A percentile compares a stretch with the other conserved stretches of the same genome.
phyloP scores from a whole-genome alignment of 2,888 invertebrate genomes.

The Mythimna albipuncta region DNA sequence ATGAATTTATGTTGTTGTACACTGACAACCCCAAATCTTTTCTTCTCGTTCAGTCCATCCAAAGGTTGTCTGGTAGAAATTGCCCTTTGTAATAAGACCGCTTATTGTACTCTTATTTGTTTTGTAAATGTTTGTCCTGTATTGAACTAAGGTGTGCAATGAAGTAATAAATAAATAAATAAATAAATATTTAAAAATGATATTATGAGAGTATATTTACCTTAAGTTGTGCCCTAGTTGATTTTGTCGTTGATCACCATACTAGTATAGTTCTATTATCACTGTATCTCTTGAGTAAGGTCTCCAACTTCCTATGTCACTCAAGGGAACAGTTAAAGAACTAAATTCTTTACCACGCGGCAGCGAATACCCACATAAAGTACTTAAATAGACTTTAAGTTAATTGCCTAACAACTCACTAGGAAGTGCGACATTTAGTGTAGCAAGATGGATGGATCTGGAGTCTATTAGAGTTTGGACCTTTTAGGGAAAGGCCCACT shows the following conservation, averaged over 20 bases:
- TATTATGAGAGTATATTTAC: too few species aligned
- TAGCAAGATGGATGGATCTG: conserved; percentile 22
- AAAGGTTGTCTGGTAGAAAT: too few species aligned
- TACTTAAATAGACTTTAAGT: conserved; percentile 38
- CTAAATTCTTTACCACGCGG: conserved; percentile 36
- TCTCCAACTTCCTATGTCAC: conserved; percentile 5
- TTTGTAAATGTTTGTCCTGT: too few species aligned
- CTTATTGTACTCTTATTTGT: too few species aligned
- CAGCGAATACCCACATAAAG: conserved; percentile 24
- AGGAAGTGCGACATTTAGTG: conserved; percentile 30
- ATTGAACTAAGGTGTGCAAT: too few species aligned
- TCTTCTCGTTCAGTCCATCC: too few species aligned
- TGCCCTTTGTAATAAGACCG: too few species aligned
- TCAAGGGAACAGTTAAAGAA: conserved; percentile 22
- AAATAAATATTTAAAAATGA: too few species aligned
- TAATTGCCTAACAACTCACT: conserved; percentile 42
- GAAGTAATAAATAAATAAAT: too few species aligned
- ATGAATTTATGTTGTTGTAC: too few species aligned
- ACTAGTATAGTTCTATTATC: neutral
- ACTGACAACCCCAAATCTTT: too few species aligned
- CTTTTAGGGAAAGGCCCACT: neutral
- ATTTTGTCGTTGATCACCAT: neutral
- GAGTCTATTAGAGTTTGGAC: neutral
- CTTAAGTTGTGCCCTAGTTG: neutral
- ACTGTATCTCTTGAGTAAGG: neutral